A percentile compares a stretch with the other conserved stretches of the same genome.
These are phyloP conservation scores for Chanos chanos DNA, from an alignment of 2,797 vertebrate genomes.

Conservation along the genomic window DNA sequence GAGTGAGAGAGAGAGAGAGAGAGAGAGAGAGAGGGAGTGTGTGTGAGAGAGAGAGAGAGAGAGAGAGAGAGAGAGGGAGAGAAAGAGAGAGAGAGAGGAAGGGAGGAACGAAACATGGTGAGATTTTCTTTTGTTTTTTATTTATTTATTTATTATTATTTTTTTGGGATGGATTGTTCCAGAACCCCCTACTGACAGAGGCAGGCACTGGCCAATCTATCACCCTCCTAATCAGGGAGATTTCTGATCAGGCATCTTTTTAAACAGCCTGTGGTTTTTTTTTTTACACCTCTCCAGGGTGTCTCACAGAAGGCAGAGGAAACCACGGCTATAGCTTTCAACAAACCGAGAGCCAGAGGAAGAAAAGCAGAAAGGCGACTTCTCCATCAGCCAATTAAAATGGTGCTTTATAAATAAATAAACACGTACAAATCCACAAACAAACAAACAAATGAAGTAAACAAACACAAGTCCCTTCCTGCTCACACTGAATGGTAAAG, in stretches of 20 bases:
- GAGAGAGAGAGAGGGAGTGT: neutral
- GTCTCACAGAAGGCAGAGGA: too few relatives aligned
- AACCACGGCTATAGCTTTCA: too few relatives aligned
- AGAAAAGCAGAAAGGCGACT: neutral
- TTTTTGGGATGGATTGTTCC: neutral
- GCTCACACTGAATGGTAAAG: neutral
- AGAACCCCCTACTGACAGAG: constrained; percentile 53
- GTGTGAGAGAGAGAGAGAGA: constrained; percentile 10
- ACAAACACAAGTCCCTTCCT: neutral
- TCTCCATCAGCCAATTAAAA: constrained; percentile 1
- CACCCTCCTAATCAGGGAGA: constrained; percentile 68
- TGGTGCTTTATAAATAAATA: constrained; percentile 9
- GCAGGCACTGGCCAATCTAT: constrained; percentile 60
- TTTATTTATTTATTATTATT: too few relatives aligned
- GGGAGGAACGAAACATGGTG: too few relatives aligned
- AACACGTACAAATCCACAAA: constrained; percentile 2
- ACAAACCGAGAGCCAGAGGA: neutral
- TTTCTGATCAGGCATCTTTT: constrained; percentile 18
- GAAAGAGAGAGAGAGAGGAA: constrained; percentile 7
- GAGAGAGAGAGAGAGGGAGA: neutral
- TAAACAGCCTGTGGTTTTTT: too few relatives aligned
- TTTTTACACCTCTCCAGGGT: neutral
- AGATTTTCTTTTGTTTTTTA: too few relatives aligned
- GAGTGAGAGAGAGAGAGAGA: constrained; percentile 2
- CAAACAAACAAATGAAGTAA: neutral